phyloP scores from a whole-genome alignment of 1,140 invertebrate genomes.

The Dreissena polymorpha region DNA sequence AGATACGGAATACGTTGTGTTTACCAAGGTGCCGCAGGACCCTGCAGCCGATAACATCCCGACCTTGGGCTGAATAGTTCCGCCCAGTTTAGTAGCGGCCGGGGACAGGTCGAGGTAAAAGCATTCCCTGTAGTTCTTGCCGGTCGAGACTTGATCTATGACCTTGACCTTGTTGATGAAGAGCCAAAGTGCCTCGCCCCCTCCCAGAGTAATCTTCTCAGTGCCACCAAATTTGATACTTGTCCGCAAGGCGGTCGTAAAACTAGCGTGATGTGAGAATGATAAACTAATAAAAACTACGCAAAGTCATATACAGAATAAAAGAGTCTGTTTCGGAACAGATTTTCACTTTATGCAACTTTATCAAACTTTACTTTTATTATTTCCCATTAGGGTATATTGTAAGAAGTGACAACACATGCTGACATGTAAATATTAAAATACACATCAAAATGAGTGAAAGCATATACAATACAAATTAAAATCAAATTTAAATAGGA shows the following conservation, averaged over 20 bases:
- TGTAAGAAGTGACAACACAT: not conserved
- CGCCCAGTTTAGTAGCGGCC: slow-evolving; percentile 38
- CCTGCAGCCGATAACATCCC: slow-evolving; percentile 45
- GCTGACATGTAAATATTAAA: not conserved
- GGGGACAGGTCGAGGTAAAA: slow-evolving; percentile 55
- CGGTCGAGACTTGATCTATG: slow-evolving; percentile 32
- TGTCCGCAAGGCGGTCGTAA: slow-evolving; percentile 56
- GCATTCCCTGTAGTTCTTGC: slow-evolving; percentile 36
- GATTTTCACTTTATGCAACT: not conserved
- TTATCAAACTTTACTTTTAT: not conserved
- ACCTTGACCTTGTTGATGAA: slow-evolving; percentile 61
- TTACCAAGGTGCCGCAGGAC: slow-evolving; percentile 14
- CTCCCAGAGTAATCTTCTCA: slow-evolving; percentile 57
- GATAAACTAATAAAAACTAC: not conserved
- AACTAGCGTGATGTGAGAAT: slow-evolving; percentile 40
- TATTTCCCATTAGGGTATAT: not conserved
- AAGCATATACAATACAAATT: not conserved
- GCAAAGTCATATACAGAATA: not conserved
- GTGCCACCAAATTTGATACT: slow-evolving; percentile 53
- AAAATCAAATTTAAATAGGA: not conserved
- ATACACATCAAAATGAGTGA: not conserved
- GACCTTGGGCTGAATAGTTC: slow-evolving; percentile 34
- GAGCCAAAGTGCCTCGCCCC: slow-evolving; percentile 64
- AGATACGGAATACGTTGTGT: slow-evolving; percentile 14
- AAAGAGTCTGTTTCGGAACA: not conserved